Evolutionary conservation across 1,140 invertebrate genomes (phyloP).

Genomic region (Centruroides sculpturatus): DNA sequence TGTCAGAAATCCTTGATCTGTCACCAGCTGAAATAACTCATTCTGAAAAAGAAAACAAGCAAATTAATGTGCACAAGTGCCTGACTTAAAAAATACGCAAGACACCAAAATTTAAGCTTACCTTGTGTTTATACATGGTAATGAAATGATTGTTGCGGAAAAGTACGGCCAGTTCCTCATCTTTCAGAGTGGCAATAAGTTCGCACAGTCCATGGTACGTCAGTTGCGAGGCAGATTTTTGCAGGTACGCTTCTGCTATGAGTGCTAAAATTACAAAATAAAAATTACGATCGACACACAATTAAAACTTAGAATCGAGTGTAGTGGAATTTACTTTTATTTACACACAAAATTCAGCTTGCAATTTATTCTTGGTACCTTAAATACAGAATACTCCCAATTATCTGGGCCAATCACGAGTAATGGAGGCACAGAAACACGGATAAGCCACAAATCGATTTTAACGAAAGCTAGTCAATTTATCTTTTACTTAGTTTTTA

Average conservation of each 20-base stretch:
- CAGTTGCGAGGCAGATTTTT: slow-evolving; percentile 38
- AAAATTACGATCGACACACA: neutral
- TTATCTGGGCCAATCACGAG: no score
- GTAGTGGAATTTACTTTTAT: no score
- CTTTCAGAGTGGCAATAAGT: slow-evolving; percentile 32
- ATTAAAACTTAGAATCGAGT: no score
- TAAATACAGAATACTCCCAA: no score
- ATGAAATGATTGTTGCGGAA: slow-evolving; percentile 48
- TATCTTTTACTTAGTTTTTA: no score
- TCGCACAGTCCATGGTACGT: slow-evolving; percentile 43
- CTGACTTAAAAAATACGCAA: neutral
- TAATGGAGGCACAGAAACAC: no score
- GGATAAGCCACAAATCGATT: no score
- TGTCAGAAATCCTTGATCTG: slow-evolving; percentile 44
- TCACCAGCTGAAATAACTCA: slow-evolving; percentile 42
- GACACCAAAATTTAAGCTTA: slow-evolving; percentile 20
- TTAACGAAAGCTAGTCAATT: no score
- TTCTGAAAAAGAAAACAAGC: slow-evolving; percentile 24
- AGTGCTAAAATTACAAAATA: slow-evolving; percentile 24
- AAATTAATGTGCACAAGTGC: no score
- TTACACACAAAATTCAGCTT: no score
- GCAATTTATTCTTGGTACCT: no score
- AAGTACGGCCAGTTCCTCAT: slow-evolving; percentile 40
- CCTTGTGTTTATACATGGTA: slow-evolving; percentile 39
- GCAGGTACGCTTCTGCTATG: slow-evolving; percentile 40